phyloP scores from a whole-genome alignment of 2,888 invertebrate genomes.

The Zaprionus bogoriensis region DNA sequence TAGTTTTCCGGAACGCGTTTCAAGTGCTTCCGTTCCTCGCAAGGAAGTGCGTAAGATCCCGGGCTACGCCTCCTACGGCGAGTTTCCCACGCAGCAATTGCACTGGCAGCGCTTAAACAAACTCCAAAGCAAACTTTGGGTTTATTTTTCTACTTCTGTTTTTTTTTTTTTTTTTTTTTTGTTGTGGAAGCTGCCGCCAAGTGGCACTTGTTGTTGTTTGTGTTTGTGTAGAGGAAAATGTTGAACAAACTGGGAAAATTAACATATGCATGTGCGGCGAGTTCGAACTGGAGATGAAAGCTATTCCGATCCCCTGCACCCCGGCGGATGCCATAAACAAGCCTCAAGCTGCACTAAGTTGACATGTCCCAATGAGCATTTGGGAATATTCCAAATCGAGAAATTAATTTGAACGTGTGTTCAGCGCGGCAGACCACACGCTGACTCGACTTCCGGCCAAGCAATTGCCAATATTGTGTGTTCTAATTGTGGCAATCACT shows the following conservation, averaged over 20 bases:
- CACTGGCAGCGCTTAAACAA: slow-evolving; percentile 35
- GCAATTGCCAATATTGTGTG: not conserved
- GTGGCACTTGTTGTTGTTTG: slow-evolving; percentile 45
- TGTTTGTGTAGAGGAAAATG: slow-evolving; percentile 20
- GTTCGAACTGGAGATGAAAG: slow-evolving; percentile 16
- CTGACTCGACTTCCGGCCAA: not conserved
- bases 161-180: not conserved
- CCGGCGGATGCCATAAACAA: slow-evolving; percentile 61
- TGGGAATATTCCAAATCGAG: not conserved
- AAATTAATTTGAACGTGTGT: not conserved
- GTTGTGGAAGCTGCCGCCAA: slow-evolving; percentile 18
- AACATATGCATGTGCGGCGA: slow-evolving; percentile 28
- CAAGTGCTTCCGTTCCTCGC: slow-evolving; percentile 60
- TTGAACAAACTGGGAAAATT: slow-evolving; percentile 27
- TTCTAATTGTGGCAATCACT: not conserved
- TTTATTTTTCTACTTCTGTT: slow-evolving; percentile 11
- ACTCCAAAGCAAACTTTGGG: slow-evolving; percentile 23
- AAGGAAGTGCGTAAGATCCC: slow-evolving; percentile 67
- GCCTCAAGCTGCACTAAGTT: not conserved
- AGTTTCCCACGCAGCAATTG: slow-evolving; percentile 64
- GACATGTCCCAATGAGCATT: not conserved
- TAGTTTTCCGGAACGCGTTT: slow-evolving; percentile 71
- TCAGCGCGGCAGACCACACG: not conserved
- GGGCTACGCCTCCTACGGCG: slow-evolving; percentile 29
- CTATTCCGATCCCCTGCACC: slow-evolving; percentile 8